Conservation (phyloP, 2,888 invertebrate species). For the Stramonita haemastoma region DNA sequence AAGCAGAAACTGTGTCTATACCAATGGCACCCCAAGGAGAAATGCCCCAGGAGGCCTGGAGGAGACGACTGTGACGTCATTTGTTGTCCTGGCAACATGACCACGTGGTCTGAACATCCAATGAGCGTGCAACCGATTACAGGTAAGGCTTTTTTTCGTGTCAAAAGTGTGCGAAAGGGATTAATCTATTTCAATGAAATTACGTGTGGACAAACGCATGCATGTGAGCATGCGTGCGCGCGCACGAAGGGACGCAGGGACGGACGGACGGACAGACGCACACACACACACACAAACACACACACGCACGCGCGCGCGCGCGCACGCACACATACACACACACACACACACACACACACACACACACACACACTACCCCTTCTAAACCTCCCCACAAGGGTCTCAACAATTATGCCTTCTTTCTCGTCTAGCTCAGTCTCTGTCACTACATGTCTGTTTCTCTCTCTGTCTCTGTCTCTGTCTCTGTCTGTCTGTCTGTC, state of each 20-base stretch:
- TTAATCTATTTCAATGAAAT: no score
- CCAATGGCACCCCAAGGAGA: no score
- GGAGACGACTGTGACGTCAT: background rate
- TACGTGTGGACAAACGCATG: no score
- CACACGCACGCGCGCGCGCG: background rate
- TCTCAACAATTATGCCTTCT: no score
- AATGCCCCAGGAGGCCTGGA: no score
- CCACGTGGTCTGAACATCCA: slow-evolving; percentile 9
- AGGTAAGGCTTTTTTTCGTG: background rate
- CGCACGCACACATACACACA: background rate
- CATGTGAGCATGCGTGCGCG: background rate
- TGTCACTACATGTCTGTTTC: background rate
- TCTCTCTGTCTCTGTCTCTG: background rate
- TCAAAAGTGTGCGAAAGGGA: no score
- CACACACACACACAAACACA: no score
- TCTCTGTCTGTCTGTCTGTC: background rate
- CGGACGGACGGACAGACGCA: background rate
- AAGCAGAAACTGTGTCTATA: no score
- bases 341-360: no score
- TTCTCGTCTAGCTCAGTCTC: background rate
- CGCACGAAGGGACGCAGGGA: background rate
- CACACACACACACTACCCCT: no score
- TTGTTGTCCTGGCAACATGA: background rate
- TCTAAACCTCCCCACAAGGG: no score
- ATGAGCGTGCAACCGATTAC: background rate